phyloP scores from a whole-genome alignment of 2,113 vertebrate genomes.

The Psittacus erithacus region DNA sequence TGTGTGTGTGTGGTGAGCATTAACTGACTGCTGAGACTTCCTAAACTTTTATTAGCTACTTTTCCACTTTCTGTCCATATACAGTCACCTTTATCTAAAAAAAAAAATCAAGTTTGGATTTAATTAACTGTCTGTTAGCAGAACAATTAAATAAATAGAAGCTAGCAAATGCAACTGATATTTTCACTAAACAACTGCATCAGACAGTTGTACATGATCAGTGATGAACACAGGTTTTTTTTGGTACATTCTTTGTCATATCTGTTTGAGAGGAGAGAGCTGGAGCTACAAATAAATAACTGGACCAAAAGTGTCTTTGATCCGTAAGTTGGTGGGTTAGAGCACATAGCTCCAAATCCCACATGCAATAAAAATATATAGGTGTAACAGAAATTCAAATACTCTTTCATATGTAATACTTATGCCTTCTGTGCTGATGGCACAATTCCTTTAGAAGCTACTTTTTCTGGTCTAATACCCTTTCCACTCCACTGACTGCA shows the following conservation, averaged over 20 bases:
- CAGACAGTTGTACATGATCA: background rate
- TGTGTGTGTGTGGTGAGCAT: background rate
- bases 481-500: background rate
- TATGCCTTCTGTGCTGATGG: background rate
- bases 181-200: background rate
- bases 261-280: background rate
- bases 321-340: background rate
- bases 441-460: background rate
- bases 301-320: background rate
- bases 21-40: background rate
- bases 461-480: background rate
- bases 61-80: background rate
- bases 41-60: background rate
- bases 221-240: background rate
- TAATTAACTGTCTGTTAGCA: background rate
- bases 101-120: background rate
- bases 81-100: background rate
- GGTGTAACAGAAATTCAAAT: background rate
- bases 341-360: background rate
- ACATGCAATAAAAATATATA: background rate
- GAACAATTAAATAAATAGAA: background rate
- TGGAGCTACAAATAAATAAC: background rate
- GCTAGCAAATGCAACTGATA: background rate
- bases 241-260: background rate
- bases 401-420: background rate